Evolutionary conservation across 2,888 invertebrate species (phyloP).

Genomic region (Boloria selene): DNA sequence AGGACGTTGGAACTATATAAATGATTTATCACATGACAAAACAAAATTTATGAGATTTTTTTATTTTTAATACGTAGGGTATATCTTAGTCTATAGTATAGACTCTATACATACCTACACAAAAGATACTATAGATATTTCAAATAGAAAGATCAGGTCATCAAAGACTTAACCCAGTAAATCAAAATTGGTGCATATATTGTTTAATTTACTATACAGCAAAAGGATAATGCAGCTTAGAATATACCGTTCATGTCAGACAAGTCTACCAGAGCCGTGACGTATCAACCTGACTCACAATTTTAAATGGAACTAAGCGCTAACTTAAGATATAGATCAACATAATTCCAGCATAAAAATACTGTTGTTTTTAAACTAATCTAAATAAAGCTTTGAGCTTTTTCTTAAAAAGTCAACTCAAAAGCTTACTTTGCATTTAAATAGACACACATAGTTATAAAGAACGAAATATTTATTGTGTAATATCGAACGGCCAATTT

Average conservation of each 20-base stretch:
- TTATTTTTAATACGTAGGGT: too few relatives aligned
- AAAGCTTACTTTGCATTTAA: too few relatives aligned
- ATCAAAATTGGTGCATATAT: not conserved
- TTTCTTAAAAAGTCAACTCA: too few relatives aligned
- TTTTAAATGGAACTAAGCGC: not conserved
- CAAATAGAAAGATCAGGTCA: not conserved
- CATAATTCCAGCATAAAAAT: not conserved
- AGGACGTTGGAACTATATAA: too few relatives aligned
- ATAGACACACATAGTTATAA: not conserved
- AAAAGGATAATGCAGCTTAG: slow-evolving; percentile 6
- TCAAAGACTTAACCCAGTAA: not conserved
- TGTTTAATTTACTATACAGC: not conserved
- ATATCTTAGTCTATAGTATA: too few relatives aligned
- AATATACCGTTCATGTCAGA: slow-evolving; percentile 6
- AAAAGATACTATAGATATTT: too few relatives aligned
- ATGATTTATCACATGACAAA: not conserved
- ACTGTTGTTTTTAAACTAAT: not conserved
- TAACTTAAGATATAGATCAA: not conserved
- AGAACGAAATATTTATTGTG: slow-evolving; percentile 15
- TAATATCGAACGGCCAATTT: slow-evolving; percentile 12
- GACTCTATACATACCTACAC: too few relatives aligned
- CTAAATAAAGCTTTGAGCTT: too few relatives aligned
- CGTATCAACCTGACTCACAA: not conserved
- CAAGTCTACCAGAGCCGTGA: not conserved
- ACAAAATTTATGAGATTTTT: not conserved